Base-by-base conservation (phyloP, 2,888 invertebrate species). In the Sepioteuthis lessoniana region DNA sequence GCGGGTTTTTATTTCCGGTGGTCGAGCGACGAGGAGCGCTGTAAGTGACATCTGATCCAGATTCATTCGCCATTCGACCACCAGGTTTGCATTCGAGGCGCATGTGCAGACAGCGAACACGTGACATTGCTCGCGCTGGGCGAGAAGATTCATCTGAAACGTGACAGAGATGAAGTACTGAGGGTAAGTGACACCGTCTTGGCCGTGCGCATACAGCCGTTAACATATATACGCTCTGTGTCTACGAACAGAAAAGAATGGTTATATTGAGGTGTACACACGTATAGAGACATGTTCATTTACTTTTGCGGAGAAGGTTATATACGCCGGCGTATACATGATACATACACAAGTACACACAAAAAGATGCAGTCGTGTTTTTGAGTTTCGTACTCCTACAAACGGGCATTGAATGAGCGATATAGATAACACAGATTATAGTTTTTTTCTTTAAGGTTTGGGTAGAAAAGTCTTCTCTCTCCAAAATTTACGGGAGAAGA, bases 1-100 rank as follows among this genome's bases (percentile, higher is more conserved):
- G n/a, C 76, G 76, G n/a, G n/a, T n/a, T 76, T 76, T 76, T 76
- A 76, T 76, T 76, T 76, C 76, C 76, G 76, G n/a, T 76, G 76
- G 76, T n/a, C 76, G 76, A 76, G 76, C 76, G n/a, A 16, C 76
- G n/a, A n/a, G 10, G 76, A 76, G n/a, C 76, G 76, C n/a, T 76
- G 76, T 76, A 76, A n/a, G 76, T 76, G 76, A 76, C 76, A 76
- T 76, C 76, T 35, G 76, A 76, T 76, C 76, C 76, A n/a, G 76
- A 76, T 76, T 76, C 76, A 76, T 76, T 76, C 76, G n/a, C 76
- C 25, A n/a, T 76, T 76, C 76, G 76, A 35, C 76, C 76, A 76
- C 76, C 16, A n/a, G n/a, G 76, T 76, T n/a, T 76, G 76, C 76
- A 76, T n/a, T n/a, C 76, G n/a, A 35, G n/a, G 76, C 76, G 76